Evolutionary conservation across 2,797 vertebrate species (phyloP), one percentile per base, ranked within the genome.

Genomic region (Rhodeus uyekii): DNA sequence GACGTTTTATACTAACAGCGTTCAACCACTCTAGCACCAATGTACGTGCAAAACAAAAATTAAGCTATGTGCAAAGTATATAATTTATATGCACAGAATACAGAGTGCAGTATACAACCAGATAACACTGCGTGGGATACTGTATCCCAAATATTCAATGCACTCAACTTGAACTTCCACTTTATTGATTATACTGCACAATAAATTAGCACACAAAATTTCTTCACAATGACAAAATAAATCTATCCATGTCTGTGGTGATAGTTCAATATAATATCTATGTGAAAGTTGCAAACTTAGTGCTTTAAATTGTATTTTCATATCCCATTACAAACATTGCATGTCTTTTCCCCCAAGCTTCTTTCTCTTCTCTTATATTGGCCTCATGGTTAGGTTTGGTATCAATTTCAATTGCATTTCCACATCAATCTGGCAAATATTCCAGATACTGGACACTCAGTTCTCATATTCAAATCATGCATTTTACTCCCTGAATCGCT

Each of bases 171-270:
- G 46, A 72, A 50, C 19, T 4, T 53, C 19, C 19, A 50, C 44
- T 34, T 34, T 71, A 71, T 72, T 72, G 29, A 50, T 50, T 50
- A 46, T n/a, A 34, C 69, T 50, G 19, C 46, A 72, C 18, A 72
- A 72, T 10, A 50, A 29, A 34, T 22, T 38, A 55, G 24, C 38
- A 74, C 32, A 5, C 34, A 38, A 53, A 55, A 74, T 27, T 55
- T 2, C 34, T 38, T 74, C 18, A 74, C 55, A 53, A 53, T 36
- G 22, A 24, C 32, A 42, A 73, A 73, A 38, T 16, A 24, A 39
- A 38, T n/a, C 9, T 29, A 38, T 55, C 12, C 50, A 73, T 38
- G n/a, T 55, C 50, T 55, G 50, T 13, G 6, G 24, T 16, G 34
- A 72, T n/a, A 14, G 13, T 19, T 50, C 44, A 14, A 16, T 44